Base-by-base conservation (phyloP, 2,888 invertebrate genomes). In the Amaurobius ferox region DNA sequence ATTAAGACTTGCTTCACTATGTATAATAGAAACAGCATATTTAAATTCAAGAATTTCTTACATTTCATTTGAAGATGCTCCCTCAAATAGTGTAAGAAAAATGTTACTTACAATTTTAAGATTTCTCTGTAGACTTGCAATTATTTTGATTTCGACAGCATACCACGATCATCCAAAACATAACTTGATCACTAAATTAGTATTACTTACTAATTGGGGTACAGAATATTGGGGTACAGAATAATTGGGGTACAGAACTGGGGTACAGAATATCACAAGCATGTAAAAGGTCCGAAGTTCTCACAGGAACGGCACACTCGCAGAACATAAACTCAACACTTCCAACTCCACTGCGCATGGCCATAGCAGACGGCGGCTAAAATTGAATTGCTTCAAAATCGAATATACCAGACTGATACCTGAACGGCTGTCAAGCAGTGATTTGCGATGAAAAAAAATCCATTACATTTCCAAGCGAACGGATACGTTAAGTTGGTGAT, bases 381-480 rank as follows among this genome's bases (percentile, higher is more conserved):
- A 55, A 55, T 16, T 44, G 44, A 44, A 44, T 44, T 55, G 55
- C 23, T 23, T 55, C 23, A 19, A 23, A 55, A 3, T 23, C 2
- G 23, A 55, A 19, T 19, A 16, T 0, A 9, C 19, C 19, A 19
- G 35, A 66, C 23, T 55, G 66, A 66, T 35, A 19, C 32, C 32
- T 66, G 66, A 66, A 66, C 66, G 13, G 32, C 35, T 66, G 30
- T 32, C 66, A 32, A 66, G 35, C 32, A n/a, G 32, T 35, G 30
- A 66, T 66, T 32, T 35, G 1, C 30, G 5, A 29, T 5, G n/a
- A 66, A 77, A 66, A 68, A 68, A 55, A 68, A 68, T 35, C 35
- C 67, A 68, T 77, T 55, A 61, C 13, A 61, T 77, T 77, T 77
- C 68, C 77, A 9, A 67, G 1, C 39, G 48, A 77, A 26, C 67